Evolutionary conservation across 2,113 vertebrate genomes (phyloP), one percentile per base, ranked within the genome.

Genomic region (Xerus inauris): DNA sequence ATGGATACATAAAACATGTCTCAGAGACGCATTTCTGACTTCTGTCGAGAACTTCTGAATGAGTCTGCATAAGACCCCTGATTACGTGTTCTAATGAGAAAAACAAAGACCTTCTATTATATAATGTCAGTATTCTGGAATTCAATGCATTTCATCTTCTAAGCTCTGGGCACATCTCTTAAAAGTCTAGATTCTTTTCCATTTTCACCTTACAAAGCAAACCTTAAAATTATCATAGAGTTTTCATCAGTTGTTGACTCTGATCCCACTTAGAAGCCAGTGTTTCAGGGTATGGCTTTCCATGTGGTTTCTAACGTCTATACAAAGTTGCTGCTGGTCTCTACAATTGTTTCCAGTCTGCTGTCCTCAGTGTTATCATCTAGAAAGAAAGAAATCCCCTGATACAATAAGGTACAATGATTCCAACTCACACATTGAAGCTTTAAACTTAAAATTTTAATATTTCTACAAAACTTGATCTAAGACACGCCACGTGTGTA

Each of bases 161-260:
- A 81, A 28, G 30, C 69, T 77, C 32, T 17, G 75, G 75, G 51
- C 3, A n/a, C 17, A 28, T 20, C 69, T 73, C 35, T 87, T 86
- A 79, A 59, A 91, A 65, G 28, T 72, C 35, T 32, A 45, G n/a
- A 59, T 89, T 85, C 72, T 96, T 91, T 73, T 92, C 87, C 59
- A 65, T 32, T 24, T 83, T 75, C 40, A 71, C n/a, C 83, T 69
- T 82, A 67, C 16, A n/a, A 72, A 72, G 24, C 22, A 72, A 72
- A 49, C 59, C 47, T 79, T n/a, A 65, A 76, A 87, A 87, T 76
- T 83, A 14, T 1, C 51, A 35, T 19, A 57, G 57, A 77, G 81
- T 85, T 81, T 87, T 80, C 32, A 59, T n/a, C 67, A n/a, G 10
- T 38, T 86, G 19, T 80, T 65, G 77, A 71, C 59, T 69, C 30